Conservation (phyloP, 2,888 invertebrate genomes). For the Andrena minutula region DNA sequence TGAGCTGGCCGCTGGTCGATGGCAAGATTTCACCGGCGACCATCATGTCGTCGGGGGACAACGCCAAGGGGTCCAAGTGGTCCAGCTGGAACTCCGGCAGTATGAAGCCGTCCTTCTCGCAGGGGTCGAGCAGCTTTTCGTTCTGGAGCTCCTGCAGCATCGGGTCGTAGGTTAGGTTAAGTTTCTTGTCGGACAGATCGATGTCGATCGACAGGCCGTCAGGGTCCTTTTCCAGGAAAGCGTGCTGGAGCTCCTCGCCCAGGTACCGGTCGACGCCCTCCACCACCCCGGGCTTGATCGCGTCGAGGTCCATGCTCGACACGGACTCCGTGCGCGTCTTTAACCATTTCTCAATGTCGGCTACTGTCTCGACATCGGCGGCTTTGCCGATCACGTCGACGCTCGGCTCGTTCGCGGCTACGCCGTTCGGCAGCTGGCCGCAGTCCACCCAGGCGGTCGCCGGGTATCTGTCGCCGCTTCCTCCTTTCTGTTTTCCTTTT, state of each 20-base stretch:
- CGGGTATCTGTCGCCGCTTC: slow-evolving; percentile 13
- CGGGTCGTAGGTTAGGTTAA: slow-evolving; percentile 78
- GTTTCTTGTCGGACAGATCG: slow-evolving; percentile 77
- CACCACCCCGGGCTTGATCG: slow-evolving; percentile 74
- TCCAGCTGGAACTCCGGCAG: slow-evolving; percentile 80
- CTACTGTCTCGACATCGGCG: slow-evolving; percentile 73
- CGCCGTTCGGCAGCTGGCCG: slow-evolving; percentile 6
- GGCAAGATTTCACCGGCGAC: slow-evolving; percentile 80
- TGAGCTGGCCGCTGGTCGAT: slow-evolving; percentile 70
- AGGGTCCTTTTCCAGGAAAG: slow-evolving; percentile 77
- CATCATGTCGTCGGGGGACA: slow-evolving; percentile 80
- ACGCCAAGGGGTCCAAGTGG: slow-evolving; percentile 77
- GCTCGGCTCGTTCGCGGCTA: slow-evolving; percentile 2
- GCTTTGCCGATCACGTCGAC: slow-evolving; percentile 39
- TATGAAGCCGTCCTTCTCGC: slow-evolving; percentile 79
- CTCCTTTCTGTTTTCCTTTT: slow-evolving; percentile 57
- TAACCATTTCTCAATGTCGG: slow-evolving; percentile 82
- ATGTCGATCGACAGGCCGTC: slow-evolving; percentile 77
- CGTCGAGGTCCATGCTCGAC: slow-evolving; percentile 79
- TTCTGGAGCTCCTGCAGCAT: slow-evolving; percentile 77
- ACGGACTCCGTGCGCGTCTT: slow-evolving; percentile 79
- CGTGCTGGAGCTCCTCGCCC: slow-evolving; percentile 76
- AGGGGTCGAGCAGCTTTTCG: slow-evolving; percentile 77
- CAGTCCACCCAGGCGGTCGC: slow-evolving; percentile 33
- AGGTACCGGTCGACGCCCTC: slow-evolving; percentile 79